Evolutionary conservation across 2,888 invertebrate genomes (phyloP), one percentile per base, ranked within the genome.

Genomic region (Epiblema foenella): DNA sequence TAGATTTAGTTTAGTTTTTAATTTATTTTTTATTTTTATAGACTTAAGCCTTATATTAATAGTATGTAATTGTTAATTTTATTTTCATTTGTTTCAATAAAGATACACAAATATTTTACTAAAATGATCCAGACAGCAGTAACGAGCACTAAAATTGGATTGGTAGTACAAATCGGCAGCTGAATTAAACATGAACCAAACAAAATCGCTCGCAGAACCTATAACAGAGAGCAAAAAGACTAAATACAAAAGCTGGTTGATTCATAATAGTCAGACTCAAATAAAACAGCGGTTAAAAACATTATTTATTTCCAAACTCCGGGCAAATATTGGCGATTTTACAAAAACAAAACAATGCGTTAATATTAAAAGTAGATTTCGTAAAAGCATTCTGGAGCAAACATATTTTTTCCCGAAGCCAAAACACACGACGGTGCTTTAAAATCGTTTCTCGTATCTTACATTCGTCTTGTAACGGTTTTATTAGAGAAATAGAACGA

Each of bases 401-500:
- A 57, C 39, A 67, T 60, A 60, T 67, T 71, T 71, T 71, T 71
- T 62, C 66, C 24, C 71, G 33, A 49, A 51, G 52, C 71, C 70
- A 51, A 67, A 71, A 71, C 67, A 70, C 49, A 42, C 65, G 51
- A 56, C 20, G 56, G 56, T 60, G 62, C 71, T 71, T 66, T 67
- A 57, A 62, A 71, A 66, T 42, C 71, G 49, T 37, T 62, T 42
- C 67, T 42, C 56, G 66, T 67, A 67, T 62, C 66, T 67, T 56
- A 71, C 71, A 71, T 71, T 62, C 71, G 71, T 71, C 71, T 71
- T 71, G 71, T 52, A 60, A 46, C 70, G 51, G 18, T 62, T 71
- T 49, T 67, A 66, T 67, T 67, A 67, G 71, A 57, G 71, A 71
- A 18, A 62, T 29, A 37, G 2, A 11, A 57, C 67, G 49, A 71